phyloP scores from a whole-genome alignment of 2,113 vertebrate genomes.

The Rhynchomys soricoides region DNA sequence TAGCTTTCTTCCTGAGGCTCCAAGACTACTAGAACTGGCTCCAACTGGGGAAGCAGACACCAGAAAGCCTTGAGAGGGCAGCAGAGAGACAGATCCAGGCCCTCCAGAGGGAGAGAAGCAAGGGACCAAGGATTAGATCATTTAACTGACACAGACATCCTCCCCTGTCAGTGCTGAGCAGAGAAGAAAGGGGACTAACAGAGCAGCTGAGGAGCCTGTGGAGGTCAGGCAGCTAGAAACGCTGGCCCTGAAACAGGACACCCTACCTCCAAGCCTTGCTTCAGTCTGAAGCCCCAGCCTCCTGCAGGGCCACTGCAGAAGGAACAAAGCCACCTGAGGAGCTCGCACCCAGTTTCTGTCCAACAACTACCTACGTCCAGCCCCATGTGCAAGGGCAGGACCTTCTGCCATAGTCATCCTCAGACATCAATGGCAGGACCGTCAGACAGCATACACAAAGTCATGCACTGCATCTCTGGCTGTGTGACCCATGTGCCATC shows the following conservation, averaged over 20 bases:
- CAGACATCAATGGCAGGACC: background rate
- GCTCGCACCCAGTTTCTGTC: background rate
- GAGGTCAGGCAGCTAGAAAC: background rate
- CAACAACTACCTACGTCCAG: background rate
- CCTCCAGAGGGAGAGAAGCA: background rate
- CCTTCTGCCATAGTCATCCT: background rate
- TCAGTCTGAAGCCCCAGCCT: background rate
- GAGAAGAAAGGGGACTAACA: background rate
- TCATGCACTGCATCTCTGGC: rapidly evolving
- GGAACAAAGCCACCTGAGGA: background rate
- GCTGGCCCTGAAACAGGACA: background rate
- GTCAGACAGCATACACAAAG: background rate
- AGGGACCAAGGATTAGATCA: rapidly evolving
- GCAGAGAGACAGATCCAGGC: constrained; percentile 6
- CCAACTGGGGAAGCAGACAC: background rate
- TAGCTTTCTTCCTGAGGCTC: background rate
- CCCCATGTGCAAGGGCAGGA: background rate
- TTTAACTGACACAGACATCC: background rate
- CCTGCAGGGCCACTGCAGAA: rapidly evolving
- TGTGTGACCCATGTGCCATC: rapidly evolving
- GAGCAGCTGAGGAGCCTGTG: background rate
- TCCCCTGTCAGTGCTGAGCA: background rate
- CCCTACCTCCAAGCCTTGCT: background rate
- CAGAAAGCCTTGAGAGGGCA: constrained; percentile 56
- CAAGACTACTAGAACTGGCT: background rate